phyloP scores from a whole-genome alignment of 2,888 invertebrate genomes.

The Spisula subtruncata region DNA sequence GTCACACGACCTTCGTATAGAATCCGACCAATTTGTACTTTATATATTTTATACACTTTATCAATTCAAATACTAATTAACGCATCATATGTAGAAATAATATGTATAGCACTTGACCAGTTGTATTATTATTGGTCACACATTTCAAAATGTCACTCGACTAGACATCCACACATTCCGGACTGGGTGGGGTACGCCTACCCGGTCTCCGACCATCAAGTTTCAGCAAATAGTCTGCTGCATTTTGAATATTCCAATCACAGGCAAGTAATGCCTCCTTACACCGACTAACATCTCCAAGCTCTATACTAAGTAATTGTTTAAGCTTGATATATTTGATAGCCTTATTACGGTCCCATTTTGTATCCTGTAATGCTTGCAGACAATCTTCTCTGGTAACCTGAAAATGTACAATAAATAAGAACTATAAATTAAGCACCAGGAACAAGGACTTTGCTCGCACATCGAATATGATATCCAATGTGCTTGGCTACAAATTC shows the following conservation, averaged over 20 bases:
- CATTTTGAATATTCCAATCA: conserved; percentile 91
- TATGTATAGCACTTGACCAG: conserved; percentile 20
- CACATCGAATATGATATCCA: too few species aligned
- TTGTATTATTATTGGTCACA: not conserved
- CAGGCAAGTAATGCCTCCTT: conserved; percentile 90
- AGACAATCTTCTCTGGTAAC: conserved; percentile 92
- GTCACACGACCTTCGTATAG: not conserved
- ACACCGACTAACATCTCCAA: conserved; percentile 86
- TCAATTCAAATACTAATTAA: not conserved
- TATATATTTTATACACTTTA: not conserved
- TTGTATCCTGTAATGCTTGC: conserved; percentile 93
- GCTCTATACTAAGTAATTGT: conserved; percentile 87
- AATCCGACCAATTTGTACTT: not conserved
- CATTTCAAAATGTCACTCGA: conserved; percentile 23
- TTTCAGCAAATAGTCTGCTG: conserved; percentile 90
- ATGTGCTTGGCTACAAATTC: too few species aligned
- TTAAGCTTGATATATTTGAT: conserved; percentile 94
- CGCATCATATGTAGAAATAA: not conserved
- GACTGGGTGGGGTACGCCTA: conserved; percentile 77
- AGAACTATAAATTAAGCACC: too few species aligned
- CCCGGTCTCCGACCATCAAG: conserved; percentile 42
- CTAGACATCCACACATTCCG: conserved; percentile 82
- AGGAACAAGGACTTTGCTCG: too few species aligned
- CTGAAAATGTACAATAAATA: conserved; percentile 71
- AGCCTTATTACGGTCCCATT: conserved; percentile 96